phyloP scores from a whole-genome alignment of 2,113 vertebrate species.

The Mesocricetus auratus region DNA sequence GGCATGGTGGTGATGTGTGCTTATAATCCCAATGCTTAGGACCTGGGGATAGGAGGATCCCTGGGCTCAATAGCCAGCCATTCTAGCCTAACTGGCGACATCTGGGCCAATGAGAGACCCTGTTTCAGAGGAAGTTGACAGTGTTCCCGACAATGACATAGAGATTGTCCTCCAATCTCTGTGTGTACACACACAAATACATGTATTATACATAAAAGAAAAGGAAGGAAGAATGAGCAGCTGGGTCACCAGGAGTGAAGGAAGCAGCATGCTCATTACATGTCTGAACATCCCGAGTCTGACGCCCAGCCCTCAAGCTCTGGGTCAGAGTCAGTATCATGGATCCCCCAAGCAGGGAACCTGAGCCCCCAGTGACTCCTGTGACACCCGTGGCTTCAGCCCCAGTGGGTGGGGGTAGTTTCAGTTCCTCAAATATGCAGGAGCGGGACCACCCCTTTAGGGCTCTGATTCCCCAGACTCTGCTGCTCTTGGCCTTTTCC shows the following conservation, averaged over 20 bases:
- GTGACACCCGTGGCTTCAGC: neutral
- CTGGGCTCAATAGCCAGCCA: neutral
- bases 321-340: neutral
- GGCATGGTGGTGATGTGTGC: accelerated
- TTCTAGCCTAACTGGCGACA: neutral
- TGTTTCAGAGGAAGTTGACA: neutral
- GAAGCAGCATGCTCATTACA: accelerated
- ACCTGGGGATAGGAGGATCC: neutral
- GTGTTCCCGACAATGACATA: neutral
- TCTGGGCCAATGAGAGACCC: too few species aligned
- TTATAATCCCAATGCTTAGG: neutral
- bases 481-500: too few species aligned
- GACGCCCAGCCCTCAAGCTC: too few species aligned
- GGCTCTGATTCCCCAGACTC: neutral
- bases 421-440: neutral
- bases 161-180: neutral
- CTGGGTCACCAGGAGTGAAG: neutral
- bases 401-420: neutral
- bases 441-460: neutral
- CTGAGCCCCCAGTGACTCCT: neutral
- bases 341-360: neutral
- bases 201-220: neutral
- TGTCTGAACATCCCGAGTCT: neutral
- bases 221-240: too few species aligned
- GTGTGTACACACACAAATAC: neutral